Evolutionary conservation across 2,113 vertebrate genomes (phyloP).

Genomic region (Helogale parvula): DNA sequence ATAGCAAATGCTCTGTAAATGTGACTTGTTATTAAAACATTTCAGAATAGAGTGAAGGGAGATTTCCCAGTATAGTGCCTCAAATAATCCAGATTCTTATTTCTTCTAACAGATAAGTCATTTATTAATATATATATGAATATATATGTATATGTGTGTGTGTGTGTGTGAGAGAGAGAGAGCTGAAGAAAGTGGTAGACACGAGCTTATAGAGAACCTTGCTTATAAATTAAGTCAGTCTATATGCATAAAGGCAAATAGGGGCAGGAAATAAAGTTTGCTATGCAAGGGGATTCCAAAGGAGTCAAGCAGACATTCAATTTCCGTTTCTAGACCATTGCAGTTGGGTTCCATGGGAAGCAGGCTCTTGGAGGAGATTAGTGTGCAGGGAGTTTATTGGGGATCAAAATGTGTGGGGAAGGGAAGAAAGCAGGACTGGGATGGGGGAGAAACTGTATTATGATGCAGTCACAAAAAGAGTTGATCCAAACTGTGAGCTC

Average conservation of each 20-base stretch:
- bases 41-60: neutral
- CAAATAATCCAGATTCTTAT: neutral
- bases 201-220: neutral
- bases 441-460: neutral
- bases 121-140: neutral
- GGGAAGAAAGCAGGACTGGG: neutral
- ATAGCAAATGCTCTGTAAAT: neutral
- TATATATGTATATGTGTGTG: no score
- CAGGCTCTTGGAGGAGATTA: neutral
- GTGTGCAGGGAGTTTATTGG: neutral
- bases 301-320: neutral
- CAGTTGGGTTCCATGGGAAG: neutral
- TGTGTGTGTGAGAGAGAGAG: no score
- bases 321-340: neutral
- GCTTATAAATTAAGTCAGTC: slow-evolving; percentile 22
- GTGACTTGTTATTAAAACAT: neutral
- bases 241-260: neutral
- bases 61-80: neutral
- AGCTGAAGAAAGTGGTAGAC: neutral
- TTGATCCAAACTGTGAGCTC: neutral
- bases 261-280: neutral
- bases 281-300: neutral
- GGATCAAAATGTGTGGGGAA: rapidly evolving
- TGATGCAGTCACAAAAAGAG: neutral
- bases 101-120: neutral